Evolutionary conservation across 2,797 vertebrate genomes (phyloP).

Genomic region (Pipistrellus pygmaeus): DNA sequence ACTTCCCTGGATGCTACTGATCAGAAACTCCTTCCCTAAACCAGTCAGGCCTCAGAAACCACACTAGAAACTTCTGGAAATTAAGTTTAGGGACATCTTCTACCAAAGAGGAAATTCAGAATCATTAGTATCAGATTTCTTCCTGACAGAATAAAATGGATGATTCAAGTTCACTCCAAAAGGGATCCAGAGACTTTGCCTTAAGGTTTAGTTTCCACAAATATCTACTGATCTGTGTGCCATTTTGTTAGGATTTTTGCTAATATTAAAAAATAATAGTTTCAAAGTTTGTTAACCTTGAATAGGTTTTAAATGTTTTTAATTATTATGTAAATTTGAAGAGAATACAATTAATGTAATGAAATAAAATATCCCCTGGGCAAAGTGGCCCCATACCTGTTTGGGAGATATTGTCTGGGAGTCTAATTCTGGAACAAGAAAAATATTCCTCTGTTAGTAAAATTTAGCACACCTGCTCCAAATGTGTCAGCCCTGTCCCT

Average conservation of each 20-base stretch:
- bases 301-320: not conserved
- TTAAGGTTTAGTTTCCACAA: not conserved
- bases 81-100: no score
- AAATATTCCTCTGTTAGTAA: not conserved
- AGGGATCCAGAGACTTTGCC: not conserved
- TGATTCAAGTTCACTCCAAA: not conserved
- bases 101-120: not conserved
- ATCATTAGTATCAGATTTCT: not conserved
- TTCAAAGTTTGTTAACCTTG: not conserved
- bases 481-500: rapidly evolving
- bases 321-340: not conserved
- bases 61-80: not conserved
- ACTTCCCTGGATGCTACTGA: rapidly evolving
- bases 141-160: not conserved
- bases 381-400: not conserved
- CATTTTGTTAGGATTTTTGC: not conserved
- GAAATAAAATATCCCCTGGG: not conserved
- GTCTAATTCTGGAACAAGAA: not conserved
- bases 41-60: no score
- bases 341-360: not conserved
- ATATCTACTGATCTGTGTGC: not conserved
- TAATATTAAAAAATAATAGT: not conserved
- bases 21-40: not conserved
- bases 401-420: not conserved
- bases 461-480: not conserved